Base-by-base conservation (phyloP, 2,113 vertebrate species). In the Microtus montanus region DNA sequence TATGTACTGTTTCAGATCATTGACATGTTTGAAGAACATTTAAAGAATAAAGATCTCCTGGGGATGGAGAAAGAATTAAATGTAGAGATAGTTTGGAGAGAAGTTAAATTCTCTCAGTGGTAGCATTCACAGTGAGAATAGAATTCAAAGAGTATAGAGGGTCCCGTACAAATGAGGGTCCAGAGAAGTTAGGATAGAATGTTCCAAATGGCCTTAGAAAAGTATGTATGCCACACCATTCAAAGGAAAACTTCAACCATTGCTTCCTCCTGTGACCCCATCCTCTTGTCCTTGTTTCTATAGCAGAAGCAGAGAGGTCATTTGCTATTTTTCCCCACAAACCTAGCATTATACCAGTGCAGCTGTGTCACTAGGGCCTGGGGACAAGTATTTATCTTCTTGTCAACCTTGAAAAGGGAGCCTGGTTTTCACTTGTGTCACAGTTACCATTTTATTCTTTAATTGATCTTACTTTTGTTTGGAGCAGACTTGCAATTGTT, bases 351-450 rank as follows among this genome's bases (percentile, higher is more conserved):
- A 49, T 71, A 30, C 26, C 14, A 89, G 33, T 41, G 19, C 3
- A 83, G 17, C n/a, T 91, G 35, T 74, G 95, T 83, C n/a, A 79
- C 41, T 91, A 83, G 44, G 74, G 44, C 84, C 15, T 49, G 73
- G 33, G 80, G 86, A 61, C 28, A 77, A 77, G 33, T 80, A 70
- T 90, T 82, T 70, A 80, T 93, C 82, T 91, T 93, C 12, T 94
- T 92, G 38, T 70, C 49, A 84, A 47, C 8, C 52, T 91, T 85
- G n/a, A 2, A 54, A 85, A 73, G 61, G 52, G 20, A 91, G 11
- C 77, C 89, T 58, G 20, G 38, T 87, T 88, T 89, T 24, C 49
- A 38, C 49, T 66, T 52, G 20, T 64, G 19, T 73, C n/a, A 85
- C 33, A 38, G 64, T 80, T 88, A 24, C 35, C 24, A 68, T 86